Evolutionary conservation across 2,888 invertebrate species (phyloP).

Genomic region (Drosophila paucipuncta): DNA sequence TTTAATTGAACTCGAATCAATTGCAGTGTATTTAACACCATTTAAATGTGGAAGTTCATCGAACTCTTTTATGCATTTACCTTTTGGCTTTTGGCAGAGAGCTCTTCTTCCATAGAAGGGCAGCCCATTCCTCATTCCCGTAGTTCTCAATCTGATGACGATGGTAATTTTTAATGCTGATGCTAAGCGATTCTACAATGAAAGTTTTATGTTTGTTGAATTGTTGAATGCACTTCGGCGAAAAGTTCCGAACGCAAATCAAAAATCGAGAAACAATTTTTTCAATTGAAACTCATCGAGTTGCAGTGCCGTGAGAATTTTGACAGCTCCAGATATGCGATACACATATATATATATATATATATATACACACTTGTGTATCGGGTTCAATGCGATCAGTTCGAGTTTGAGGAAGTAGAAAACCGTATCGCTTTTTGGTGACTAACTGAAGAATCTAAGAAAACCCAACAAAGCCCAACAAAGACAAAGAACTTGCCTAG

Average conservation of each 20-base stretch:
- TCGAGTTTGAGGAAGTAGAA: constrained; percentile 73
- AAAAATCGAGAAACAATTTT: constrained; percentile 38
- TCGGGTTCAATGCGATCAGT: constrained; percentile 69
- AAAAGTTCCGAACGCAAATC: constrained; percentile 44
- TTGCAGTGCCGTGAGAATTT: constrained; percentile 69
- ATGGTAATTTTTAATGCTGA: constrained; percentile 59
- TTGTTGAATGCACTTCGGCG: constrained; percentile 55
- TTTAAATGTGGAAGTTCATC: constrained; percentile 52
- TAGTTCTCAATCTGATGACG: constrained; percentile 58
- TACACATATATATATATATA: constrained; percentile 15
- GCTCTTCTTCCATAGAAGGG: constrained; percentile 66
- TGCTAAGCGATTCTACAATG: constrained; percentile 60
- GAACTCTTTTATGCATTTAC: constrained; percentile 49
- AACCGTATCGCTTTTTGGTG: constrained; percentile 45
- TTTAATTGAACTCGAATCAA: neutral
- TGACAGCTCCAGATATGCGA: constrained; percentile 54
- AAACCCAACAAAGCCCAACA: neutral
- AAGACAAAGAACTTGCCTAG: constrained; percentile 27
- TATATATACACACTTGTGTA: neutral
- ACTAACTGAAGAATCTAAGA: constrained; percentile 42
- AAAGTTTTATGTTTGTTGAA: constrained; percentile 45
- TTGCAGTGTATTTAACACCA: constrained; percentile 57
- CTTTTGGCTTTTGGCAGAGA: constrained; percentile 4
- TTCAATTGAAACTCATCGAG: constrained; percentile 59
- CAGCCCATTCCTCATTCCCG: constrained; percentile 40